Evolutionary conservation across 2,113 vertebrate species (phyloP).

Genomic region (Azemiops feae): DNA sequence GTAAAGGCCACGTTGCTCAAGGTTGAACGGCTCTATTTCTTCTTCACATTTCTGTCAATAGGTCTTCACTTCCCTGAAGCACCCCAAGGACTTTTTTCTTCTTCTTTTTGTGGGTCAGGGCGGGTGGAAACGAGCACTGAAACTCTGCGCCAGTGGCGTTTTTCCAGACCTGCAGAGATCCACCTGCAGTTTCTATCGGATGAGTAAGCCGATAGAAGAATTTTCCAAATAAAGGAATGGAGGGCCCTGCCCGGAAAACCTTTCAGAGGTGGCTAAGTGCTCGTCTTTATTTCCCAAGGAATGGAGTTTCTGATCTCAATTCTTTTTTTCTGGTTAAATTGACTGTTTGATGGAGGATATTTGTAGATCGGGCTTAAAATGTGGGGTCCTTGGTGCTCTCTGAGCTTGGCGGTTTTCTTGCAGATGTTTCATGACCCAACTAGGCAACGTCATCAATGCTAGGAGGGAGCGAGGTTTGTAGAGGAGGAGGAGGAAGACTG

Average conservation of each 20-base stretch:
- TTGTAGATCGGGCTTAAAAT: background rate
- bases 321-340: background rate
- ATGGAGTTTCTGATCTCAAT: accelerated
- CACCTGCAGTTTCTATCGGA: background rate
- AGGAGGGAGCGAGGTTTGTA: too few species aligned
- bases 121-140: background rate
- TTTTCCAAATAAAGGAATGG: background rate
- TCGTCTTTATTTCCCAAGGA: background rate
- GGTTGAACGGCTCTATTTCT: background rate
- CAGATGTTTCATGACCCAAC: background rate
- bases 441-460: too few species aligned
- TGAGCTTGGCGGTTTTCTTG: background rate
- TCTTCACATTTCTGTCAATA: background rate
- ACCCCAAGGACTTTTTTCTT: background rate
- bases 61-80: background rate
- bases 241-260: background rate
- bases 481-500: too few species aligned
- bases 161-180: background rate
- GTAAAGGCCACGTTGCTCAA: background rate
- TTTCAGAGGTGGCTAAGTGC: background rate
- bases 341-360: background rate
- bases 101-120: background rate
- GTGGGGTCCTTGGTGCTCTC: background rate
- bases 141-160: background rate
- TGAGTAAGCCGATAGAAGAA: background rate